phyloP scores from a whole-genome alignment of 2,888 invertebrate genomes.

The Rosalia funebris region DNA sequence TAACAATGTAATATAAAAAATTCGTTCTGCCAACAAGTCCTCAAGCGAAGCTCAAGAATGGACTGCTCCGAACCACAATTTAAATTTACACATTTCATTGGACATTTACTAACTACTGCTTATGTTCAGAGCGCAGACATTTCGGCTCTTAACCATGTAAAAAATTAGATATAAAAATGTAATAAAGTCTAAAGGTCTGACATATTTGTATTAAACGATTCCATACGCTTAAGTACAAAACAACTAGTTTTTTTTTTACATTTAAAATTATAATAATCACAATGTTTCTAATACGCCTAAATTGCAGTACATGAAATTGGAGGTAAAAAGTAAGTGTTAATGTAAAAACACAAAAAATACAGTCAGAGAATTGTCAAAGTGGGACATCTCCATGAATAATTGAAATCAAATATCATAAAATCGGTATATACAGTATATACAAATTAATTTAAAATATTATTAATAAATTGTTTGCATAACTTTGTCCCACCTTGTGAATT shows the following conservation, averaged over 20 bases:
- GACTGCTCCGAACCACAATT: not conserved
- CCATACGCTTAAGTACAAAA: slow-evolving; percentile 24
- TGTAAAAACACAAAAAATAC: no score
- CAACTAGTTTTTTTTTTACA: not conserved
- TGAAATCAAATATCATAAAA: no score
- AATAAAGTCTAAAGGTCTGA: slow-evolving; percentile 16
- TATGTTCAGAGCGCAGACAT: slow-evolving; percentile 1
- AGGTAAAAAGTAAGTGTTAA: no score
- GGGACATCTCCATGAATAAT: no score
- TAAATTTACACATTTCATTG: slow-evolving; percentile 31
- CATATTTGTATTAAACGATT: no score
- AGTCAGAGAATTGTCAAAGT: no score
- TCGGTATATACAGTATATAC: no score
- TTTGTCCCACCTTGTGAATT: no score
- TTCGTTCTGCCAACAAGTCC: slow-evolving; percentile 49
- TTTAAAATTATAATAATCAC: not conserved
- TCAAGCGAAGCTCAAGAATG: slow-evolving; percentile 23
- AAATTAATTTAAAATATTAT: no score
- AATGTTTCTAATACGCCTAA: no score
- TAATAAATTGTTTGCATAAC: no score
- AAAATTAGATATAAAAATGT: slow-evolving; percentile 26
- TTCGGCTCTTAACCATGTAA: slow-evolving; percentile 17
- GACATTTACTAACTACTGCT: slow-evolving; percentile 5
- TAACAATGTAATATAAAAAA: slow-evolving; percentile 50
- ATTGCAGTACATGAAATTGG: no score